Evolutionary conservation across 2,113 vertebrate genomes (phyloP).

Genomic region (human): DNA sequence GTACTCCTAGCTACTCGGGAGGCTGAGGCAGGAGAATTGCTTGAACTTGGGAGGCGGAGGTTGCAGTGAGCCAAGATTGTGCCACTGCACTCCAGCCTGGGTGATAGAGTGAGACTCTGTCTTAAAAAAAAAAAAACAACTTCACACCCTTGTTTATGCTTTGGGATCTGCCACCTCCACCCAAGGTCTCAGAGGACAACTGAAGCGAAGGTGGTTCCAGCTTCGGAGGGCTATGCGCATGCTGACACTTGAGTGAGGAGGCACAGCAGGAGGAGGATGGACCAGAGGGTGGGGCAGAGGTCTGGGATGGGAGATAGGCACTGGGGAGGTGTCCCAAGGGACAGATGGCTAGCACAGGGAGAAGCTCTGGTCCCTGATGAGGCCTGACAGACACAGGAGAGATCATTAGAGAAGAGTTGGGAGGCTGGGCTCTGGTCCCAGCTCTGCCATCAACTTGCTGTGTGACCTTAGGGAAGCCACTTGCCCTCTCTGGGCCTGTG

Average conservation of each 20-base stretch:
- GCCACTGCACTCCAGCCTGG: no score
- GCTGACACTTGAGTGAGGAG: not conserved
- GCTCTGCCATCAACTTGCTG: not conserved
- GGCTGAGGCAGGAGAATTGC: no score
- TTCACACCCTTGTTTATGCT: not conserved
- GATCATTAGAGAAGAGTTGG: not conserved
- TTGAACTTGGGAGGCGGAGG: no score
- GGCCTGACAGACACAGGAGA: not conserved
- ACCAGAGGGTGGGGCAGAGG: constrained; percentile 42
- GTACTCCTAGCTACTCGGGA: no score
- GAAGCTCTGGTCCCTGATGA: not conserved
- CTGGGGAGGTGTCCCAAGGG: constrained; percentile 50
- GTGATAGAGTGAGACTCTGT: no score
- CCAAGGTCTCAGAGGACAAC: not conserved
- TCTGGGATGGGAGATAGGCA: constrained; percentile 65
- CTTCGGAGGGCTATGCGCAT: not conserved
- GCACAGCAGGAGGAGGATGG: not conserved
- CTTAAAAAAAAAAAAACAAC: no score
- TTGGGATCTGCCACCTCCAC: not conserved
- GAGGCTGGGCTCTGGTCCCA: not conserved
- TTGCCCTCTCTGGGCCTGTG: not conserved
- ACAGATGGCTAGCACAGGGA: constrained; percentile 43
- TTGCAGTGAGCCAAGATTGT: no score
- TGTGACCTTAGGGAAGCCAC: not conserved
- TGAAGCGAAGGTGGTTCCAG: not conserved